Evolutionary conservation across 2,888 invertebrate species (phyloP), one percentile per base, ranked within the genome.

Genomic region (Drosophila bunnanda): DNA sequence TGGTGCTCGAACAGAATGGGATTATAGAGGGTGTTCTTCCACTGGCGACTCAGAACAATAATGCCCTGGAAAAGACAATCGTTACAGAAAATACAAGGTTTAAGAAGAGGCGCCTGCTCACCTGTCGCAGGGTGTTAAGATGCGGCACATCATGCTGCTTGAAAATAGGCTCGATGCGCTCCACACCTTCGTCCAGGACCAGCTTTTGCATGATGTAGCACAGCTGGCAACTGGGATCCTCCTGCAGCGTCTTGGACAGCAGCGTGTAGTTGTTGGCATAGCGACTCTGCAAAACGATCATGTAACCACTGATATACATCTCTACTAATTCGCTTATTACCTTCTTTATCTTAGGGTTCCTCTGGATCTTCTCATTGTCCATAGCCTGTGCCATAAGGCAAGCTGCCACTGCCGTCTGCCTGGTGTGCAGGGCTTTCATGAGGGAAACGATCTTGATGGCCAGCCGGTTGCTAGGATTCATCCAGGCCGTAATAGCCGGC

Each of bases 401-500:
- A 58, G 98, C 98, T 66, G 98, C 96, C 15, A 98, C 96, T 20
- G 97, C 97, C 4, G 97, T 96, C 32, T 96, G 95, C 60, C 97
- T 93, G 52, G 96, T 94, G 73, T 97, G 96, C 93, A 96, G 94
- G 2, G 96, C 96, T 43, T 96, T 94, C 80, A 97, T 94, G 93
- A 98, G 94, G 61, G 96, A 95, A 36, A 97, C 96, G 53, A 96
- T 95, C 79, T 97, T 94, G 71, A 97, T 96, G 53, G 98, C 96
- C 70, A 98, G 94, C 20, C 98, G 94, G 93, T 98, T 98, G 91
- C 96, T 96, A 0, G 98, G 98, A 93, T 98, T 98, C 96, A 99
- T 96, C 99, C 99, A 99, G 1, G 98, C 98, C 90, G 98, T 98
- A 82, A 99, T 98, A 0, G 98, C 98, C 0, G 99, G 98, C 0